A percentile compares a stretch with the other conserved stretches of the same genome.
These are phyloP conservation scores for Strigops habroptila DNA, from an alignment of 2,113 vertebrate genomes.

Conservation along the genomic window DNA sequence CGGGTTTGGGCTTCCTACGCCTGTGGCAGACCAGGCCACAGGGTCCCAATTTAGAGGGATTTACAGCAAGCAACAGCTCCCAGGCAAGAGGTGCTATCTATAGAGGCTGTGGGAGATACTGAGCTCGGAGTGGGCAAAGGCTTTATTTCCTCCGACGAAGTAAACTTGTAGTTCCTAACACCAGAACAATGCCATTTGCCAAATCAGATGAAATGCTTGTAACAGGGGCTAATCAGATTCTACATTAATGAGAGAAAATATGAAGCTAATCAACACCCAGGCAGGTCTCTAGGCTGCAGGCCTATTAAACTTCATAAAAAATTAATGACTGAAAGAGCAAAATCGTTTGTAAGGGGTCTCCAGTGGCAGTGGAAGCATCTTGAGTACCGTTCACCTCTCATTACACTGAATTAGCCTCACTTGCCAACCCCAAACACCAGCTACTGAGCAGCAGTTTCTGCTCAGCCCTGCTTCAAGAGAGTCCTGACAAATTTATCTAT, in stretches of 20 bases:
- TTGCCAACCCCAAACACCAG: slow-evolving; percentile 64
- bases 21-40: neutral
- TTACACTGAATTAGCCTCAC: slow-evolving; percentile 67
- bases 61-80: neutral
- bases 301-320: slow-evolving; percentile 91
- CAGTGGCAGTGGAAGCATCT: slow-evolving; percentile 71
- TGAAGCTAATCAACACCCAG: slow-evolving; percentile 84
- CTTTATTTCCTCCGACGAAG: neutral
- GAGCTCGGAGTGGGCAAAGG: neutral
- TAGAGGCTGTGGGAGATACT: neutral
- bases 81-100: too few relatives aligned
- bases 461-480: slow-evolving; percentile 42
- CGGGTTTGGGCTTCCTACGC: neutral
- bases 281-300: slow-evolving; percentile 82
- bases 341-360: slow-evolving; percentile 84
- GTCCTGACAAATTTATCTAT: slow-evolving; percentile 2
- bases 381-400: slow-evolving; percentile 71
- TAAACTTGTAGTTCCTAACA: slow-evolving; percentile 51
- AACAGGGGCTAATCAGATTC: slow-evolving; percentile 85
- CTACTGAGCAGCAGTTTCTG: slow-evolving; percentile 42
- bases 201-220: slow-evolving; percentile 70
- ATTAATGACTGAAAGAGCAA: slow-evolving; percentile 88
- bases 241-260: slow-evolving; percentile 87
- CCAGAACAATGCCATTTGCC: slow-evolving; percentile 58
- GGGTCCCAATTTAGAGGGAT: neutral